Conservation (phyloP, 1,140 invertebrate species). For the Dolichoris vasculosae region DNA sequence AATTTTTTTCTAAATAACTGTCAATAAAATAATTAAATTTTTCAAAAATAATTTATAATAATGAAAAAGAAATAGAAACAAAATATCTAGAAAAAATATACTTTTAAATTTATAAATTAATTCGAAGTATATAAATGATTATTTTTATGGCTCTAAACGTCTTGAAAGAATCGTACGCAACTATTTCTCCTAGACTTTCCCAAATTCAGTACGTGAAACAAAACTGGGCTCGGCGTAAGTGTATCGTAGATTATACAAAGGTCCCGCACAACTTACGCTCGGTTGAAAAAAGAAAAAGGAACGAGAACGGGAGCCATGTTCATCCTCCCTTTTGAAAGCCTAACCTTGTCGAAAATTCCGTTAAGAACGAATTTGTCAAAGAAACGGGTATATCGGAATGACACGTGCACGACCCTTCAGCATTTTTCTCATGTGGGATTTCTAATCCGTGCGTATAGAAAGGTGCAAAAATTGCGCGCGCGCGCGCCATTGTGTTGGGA, state of each 20-base stretch:
- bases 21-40: too few species aligned
- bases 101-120: too few species aligned
- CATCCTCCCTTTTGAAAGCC: constrained; percentile 40
- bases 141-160: not conserved
- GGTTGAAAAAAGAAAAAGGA: not conserved
- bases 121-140: not conserved
- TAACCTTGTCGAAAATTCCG: constrained; percentile 43
- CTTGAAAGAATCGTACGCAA: not conserved
- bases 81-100: too few species aligned
- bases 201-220: too few species aligned
- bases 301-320: not conserved
- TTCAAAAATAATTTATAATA: too few species aligned
- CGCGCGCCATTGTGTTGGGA: not conserved
- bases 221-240: not conserved
- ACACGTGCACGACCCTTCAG: constrained; percentile 6
- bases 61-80: too few species aligned
- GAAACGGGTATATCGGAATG: constrained; percentile 15
- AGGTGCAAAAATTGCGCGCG: constrained; percentile 10
- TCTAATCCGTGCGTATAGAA: not conserved
- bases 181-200: not conserved
- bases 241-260: not conserved
- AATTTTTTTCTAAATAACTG: too few species aligned
- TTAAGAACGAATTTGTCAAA: constrained; percentile 43
- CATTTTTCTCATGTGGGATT: constrained; percentile 27
- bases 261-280: not conserved